Conservation (phyloP, 1,140 invertebrate genomes). For the Diabrotica undecimpunctata region DNA sequence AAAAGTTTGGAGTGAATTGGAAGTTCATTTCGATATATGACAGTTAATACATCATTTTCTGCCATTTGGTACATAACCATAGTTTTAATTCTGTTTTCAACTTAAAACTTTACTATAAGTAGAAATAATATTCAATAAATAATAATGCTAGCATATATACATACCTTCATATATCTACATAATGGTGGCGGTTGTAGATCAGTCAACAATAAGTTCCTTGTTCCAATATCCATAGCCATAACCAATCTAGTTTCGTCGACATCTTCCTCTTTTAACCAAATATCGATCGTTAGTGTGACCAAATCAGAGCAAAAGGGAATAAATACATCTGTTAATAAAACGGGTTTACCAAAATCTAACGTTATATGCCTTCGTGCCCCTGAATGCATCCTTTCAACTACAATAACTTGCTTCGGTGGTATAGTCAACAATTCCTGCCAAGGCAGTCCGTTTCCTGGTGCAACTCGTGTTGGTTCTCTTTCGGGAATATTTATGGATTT, state of each 20-base stretch:
- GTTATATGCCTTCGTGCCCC: constrained; percentile 83
- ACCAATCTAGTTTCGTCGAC: constrained; percentile 78
- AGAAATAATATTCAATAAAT: constrained; percentile 7
- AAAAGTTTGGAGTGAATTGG: too few relatives aligned
- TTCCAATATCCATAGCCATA: constrained; percentile 79
- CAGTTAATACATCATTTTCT: too few relatives aligned
- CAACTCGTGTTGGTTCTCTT: neutral
- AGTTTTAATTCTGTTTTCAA: too few relatives aligned
- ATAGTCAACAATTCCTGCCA: constrained; percentile 44
- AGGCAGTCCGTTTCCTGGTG: constrained; percentile 19
- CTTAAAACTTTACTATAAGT: too few relatives aligned
- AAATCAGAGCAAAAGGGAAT: constrained; percentile 84
- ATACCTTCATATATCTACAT: constrained; percentile 83
- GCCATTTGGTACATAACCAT: too few relatives aligned
- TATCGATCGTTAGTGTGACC: constrained; percentile 82
- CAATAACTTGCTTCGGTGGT: constrained; percentile 55
- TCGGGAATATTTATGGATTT: constrained; percentile 32
- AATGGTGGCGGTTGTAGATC: constrained; percentile 86
- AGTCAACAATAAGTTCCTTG: constrained; percentile 75
- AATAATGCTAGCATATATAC: constrained; percentile 10
- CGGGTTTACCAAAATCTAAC: constrained; percentile 81
- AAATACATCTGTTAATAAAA: constrained; percentile 82
- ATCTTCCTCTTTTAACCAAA: constrained; percentile 83
- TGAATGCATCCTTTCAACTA: constrained; percentile 92
- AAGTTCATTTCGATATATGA: too few relatives aligned